These are phyloP conservation scores for Calypte anna DNA, from an alignment of 2,113 vertebrate genomes.

Conservation along the genomic window DNA sequence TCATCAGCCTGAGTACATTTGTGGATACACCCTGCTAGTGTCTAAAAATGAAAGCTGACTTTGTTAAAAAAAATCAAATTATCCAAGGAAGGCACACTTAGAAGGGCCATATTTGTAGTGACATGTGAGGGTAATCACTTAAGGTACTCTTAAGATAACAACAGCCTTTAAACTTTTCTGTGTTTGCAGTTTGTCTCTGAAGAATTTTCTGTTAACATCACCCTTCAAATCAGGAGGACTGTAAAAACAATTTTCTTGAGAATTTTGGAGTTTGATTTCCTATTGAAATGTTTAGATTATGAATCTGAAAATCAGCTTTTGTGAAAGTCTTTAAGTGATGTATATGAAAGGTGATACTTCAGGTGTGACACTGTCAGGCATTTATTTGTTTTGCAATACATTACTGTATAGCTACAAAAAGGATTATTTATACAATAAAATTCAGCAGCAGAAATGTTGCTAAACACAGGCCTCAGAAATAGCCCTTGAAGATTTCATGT, in stretches of 20 bases:
- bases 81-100: background rate
- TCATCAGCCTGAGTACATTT: background rate
- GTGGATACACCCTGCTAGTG: background rate
- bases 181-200: background rate
- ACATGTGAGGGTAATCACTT: background rate
- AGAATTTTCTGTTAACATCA: background rate
- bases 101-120: background rate
- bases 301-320: background rate
- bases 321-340: background rate
- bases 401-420: background rate
- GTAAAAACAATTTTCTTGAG: background rate
- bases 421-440: background rate
- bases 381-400: background rate
- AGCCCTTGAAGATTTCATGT: background rate
- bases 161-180: background rate
- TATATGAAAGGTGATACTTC: background rate
- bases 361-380: background rate
- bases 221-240: background rate
- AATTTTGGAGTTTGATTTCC: background rate
- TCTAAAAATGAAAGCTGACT: background rate
- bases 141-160: background rate
- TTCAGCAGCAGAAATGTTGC: background rate
- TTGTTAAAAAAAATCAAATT: background rate
- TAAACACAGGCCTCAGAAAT: background rate
- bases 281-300: background rate